Evolutionary conservation across 2,113 vertebrate species (phyloP).

Genomic region (Cacatua alba): DNA sequence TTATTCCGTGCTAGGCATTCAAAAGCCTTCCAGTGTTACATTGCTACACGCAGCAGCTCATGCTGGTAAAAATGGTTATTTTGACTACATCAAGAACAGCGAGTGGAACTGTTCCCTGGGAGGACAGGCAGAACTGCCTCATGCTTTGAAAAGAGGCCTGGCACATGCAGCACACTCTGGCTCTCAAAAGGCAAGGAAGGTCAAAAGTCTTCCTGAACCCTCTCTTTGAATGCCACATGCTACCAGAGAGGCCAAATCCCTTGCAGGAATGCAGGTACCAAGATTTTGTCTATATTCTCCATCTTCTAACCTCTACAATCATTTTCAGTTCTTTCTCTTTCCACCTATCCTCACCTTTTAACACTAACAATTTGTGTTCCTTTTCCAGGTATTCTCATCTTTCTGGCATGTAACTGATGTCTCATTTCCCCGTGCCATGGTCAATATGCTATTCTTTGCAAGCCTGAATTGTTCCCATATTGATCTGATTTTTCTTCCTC

Average conservation of each 20-base stretch:
- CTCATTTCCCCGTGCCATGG: background rate
- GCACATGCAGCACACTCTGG: fast-evolving
- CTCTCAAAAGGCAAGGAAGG: background rate
- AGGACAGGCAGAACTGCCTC: background rate
- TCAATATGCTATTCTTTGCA: background rate
- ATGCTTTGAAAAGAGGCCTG: background rate
- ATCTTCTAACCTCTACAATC: background rate
- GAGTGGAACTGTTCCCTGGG: background rate
- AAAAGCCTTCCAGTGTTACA: fast-evolving
- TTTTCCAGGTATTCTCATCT: background rate
- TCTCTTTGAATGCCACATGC: background rate
- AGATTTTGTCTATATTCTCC: background rate
- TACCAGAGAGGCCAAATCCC: background rate
- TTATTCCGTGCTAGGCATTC: background rate
- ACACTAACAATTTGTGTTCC: background rate
- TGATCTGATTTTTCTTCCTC: background rate
- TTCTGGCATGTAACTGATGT: background rate
- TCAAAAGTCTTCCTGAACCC: background rate
- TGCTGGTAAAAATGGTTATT: background rate
- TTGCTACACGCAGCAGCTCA: background rate
- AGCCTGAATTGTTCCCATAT: background rate
- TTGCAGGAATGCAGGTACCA: background rate
- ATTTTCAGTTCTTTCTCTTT: background rate
- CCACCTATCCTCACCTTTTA: background rate
- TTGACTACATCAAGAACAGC: background rate